Evolutionary conservation across 1,140 invertebrate species (phyloP).

Genomic region (Ctenoplectra terminalis): DNA sequence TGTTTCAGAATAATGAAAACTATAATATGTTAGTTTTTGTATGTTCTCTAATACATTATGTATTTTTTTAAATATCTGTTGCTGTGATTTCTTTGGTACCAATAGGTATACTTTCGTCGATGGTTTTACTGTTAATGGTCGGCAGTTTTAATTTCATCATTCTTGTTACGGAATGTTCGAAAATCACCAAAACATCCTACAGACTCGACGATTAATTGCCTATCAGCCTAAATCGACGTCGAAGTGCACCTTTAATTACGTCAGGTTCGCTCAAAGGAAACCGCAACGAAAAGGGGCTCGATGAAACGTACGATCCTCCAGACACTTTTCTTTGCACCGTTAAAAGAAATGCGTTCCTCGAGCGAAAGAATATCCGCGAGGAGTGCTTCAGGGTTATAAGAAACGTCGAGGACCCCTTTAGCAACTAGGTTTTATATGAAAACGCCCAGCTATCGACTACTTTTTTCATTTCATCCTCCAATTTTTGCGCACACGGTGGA

Average conservation of each 20-base stretch:
- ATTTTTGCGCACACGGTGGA: background rate
- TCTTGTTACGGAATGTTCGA: background rate
- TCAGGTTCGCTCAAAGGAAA: constrained; percentile 31
- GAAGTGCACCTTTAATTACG: constrained; percentile 17
- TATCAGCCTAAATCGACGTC: background rate
- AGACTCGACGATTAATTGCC: constrained; percentile 11
- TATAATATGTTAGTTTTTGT: too few relatives aligned
- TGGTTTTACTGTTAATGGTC: too few relatives aligned
- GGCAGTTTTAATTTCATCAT: background rate
- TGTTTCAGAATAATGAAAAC: too few relatives aligned
- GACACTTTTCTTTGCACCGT: background rate
- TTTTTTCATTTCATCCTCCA: background rate
- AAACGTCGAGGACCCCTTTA: background rate
- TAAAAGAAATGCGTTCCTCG: background rate
- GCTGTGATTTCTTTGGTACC: too few relatives aligned
- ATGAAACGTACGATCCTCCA: background rate
- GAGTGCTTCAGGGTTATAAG: background rate
- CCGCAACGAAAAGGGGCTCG: too few relatives aligned
- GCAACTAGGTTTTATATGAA: background rate
- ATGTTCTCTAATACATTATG: too few relatives aligned
- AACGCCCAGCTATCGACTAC: background rate
- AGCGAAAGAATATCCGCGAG: background rate
- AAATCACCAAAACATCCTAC: background rate
- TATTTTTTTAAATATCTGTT: too few relatives aligned
- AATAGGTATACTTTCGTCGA: too few relatives aligned